phyloP scores from a whole-genome alignment of 1,140 invertebrate genomes.

The Panagrolaimus sp. region DNA sequence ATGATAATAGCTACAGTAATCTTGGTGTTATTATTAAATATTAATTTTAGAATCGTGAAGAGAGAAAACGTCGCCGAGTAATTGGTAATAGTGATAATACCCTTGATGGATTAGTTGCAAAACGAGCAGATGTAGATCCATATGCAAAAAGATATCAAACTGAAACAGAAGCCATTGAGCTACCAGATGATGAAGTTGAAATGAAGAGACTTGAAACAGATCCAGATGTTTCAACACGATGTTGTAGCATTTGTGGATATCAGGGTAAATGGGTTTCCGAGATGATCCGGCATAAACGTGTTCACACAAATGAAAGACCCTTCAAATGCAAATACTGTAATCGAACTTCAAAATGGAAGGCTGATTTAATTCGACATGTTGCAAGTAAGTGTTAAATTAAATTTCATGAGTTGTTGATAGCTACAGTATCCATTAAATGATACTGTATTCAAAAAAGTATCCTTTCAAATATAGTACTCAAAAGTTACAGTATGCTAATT shows the following conservation, averaged over 20 bases:
- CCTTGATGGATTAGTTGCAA: conserved; percentile 55
- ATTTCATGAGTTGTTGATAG: not conserved
- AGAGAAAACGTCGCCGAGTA: conserved; percentile 44
- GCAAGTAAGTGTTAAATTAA: conserved; percentile 53
- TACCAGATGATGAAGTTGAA: conserved; percentile 57
- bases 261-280: conserved; percentile 59
- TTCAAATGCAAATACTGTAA: conserved; percentile 60
- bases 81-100: conserved; percentile 54
- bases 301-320: conserved; percentile 56
- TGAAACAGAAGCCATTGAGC: conserved; percentile 56
- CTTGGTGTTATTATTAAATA: not conserved
- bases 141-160: conserved; percentile 51
- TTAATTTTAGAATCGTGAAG: conserved; percentile 17
- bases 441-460: not conserved
- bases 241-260: conserved; percentile 58
- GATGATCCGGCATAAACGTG: conserved; percentile 58
- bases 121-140: conserved; percentile 53
- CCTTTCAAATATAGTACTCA: not conserved
- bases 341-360: conserved; percentile 58
- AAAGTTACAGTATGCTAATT: not conserved
- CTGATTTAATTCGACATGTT: conserved; percentile 58
- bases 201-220: conserved; percentile 57
- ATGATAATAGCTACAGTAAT: not conserved
- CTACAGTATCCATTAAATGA: not conserved
- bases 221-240: conserved; percentile 57